A percentile compares a stretch with the other conserved stretches of the same genome.
These are phyloP conservation scores for Mugil cephalus DNA, from an alignment of 2,113 vertebrate species.

Conservation along the genomic window DNA sequence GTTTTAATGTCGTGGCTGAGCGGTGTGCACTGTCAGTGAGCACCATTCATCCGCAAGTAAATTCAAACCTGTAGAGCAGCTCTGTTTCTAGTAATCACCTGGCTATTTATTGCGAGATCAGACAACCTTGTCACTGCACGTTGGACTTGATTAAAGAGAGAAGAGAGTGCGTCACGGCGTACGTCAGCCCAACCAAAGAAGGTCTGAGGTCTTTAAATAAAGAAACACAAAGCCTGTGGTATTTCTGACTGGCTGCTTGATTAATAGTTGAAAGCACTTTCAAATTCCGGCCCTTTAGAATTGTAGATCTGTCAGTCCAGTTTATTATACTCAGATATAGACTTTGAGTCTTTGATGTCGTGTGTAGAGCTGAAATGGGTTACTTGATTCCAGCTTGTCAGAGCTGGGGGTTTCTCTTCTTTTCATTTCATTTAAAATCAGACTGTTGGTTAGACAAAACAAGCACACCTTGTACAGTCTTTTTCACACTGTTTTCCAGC, in stretches of 20 bases:
- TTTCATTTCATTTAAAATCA: too few relatives aligned
- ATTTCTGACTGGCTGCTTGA: constrained; percentile 34
- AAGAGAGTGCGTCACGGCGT: background rate
- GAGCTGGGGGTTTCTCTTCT: too few relatives aligned
- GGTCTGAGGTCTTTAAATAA: constrained; percentile 60
- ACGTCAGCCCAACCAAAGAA: constrained; percentile 38
- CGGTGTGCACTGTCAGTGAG: too few relatives aligned
- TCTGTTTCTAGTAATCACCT: constrained; percentile 40
- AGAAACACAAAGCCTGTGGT: constrained; percentile 21
- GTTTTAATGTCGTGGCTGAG: too few relatives aligned
- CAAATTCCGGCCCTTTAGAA: too few relatives aligned
- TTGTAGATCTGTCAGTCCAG: background rate
- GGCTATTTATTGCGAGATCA: constrained; percentile 45
- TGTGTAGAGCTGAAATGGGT: too few relatives aligned
- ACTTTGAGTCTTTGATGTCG: too few relatives aligned
- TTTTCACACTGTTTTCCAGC: too few relatives aligned
- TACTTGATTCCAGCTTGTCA: too few relatives aligned
- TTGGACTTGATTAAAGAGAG: constrained; percentile 48
- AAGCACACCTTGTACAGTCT: background rate
- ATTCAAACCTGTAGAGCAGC: constrained; percentile 10
- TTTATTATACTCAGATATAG: too few relatives aligned
- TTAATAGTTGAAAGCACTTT: constrained; percentile 44
- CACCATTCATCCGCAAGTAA: too few relatives aligned
- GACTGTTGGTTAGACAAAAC: background rate
- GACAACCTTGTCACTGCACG: constrained; percentile 24